A percentile compares a stretch with the other conserved stretches of the same genome.
Conservation (phyloP, 2,888 invertebrate species). For the Apodemia mormo region DNA sequence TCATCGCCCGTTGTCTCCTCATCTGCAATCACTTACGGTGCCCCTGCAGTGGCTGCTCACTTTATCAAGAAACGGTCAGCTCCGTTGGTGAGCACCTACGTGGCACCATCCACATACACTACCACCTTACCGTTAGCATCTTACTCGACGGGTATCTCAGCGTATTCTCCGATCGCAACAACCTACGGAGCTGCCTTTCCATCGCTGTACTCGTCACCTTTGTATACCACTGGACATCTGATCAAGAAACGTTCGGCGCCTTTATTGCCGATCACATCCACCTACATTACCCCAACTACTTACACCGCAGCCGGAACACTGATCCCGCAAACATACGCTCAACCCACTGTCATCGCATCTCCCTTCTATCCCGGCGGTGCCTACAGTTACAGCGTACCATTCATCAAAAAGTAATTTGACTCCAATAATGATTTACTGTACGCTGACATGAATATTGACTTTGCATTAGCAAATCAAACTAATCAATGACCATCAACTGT, state of each 20-base stretch:
- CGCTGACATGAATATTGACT: no score
- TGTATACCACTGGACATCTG: neutral
- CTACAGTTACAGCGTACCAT: conserved; percentile 27
- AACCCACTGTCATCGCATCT: conserved; percentile 40
- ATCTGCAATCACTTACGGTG: conserved; percentile 40
- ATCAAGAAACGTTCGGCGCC: conserved; percentile 3
- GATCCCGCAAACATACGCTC: conserved; percentile 26
- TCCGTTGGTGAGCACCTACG: conserved; percentile 43
- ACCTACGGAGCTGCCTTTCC: conserved; percentile 6
- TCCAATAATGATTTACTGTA: neutral
- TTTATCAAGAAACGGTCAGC: conserved; percentile 44
- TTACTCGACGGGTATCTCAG: neutral
- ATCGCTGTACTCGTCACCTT: neutral
- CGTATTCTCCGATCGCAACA: neutral
- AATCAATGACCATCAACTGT: no score
- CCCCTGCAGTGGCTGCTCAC: conserved; percentile 32
- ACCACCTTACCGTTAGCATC: neutral
- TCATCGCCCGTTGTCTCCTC: conserved; percentile 40
- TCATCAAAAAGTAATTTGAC: conserved; percentile 33
- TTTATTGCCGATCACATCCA: neutral
- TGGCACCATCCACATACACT: conserved; percentile 30
- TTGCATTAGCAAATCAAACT: no score
- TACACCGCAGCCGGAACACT: neutral
- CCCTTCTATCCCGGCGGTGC: conserved; percentile 36
- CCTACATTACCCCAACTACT: neutral